Base-by-base conservation (phyloP, 2,797 vertebrate genomes). In the Anguilla marmorata region DNA sequence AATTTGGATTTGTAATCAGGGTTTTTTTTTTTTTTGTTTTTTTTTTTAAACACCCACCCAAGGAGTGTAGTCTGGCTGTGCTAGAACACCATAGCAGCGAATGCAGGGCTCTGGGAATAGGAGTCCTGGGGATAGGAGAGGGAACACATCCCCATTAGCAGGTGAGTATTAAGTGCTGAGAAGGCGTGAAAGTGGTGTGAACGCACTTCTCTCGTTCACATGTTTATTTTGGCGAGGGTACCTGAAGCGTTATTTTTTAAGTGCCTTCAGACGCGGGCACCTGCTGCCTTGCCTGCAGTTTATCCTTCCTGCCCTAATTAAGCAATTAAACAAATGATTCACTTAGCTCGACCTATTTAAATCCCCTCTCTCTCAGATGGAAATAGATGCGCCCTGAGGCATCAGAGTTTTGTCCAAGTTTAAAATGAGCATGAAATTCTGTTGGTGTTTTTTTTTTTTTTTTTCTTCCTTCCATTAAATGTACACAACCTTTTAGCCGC, bases 261-360 rank as follows among this genome's bases (percentile, higher is more conserved):
- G 16, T 80, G 37, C 72, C 41, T 27, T 76, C 72, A 79, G 2
- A 50, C 19, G 8, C 21, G n/a, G 37, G 19, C 79, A 82, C 79
- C 79, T 82, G 79, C 79, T n/a, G 79, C 79, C 45, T 21, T 48
- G 19, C 48, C 21, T 0, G 41, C 50, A 82, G 50, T 82, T n/a
- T 82, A 45, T 48, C 79, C 41, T 82, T 21, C 41, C 45, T 45
- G 41, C 6, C 21, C 41, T 48, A 82, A 82, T 82, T 82, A 80
- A 80, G 79, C 45, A 48, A 48, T 82, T 82, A 82, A 84, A 66
- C 41, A 63, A 82, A 83, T 87, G 60, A 66, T 84, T 87, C 86
- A 87, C 79, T 87, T 87, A 87, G 14, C 14, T 79, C 33, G 33
- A 48, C 45, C 79, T 48, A 48, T 48, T 48, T 82, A 24, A 84